Base-by-base conservation (phyloP, 2,797 vertebrate genomes). In the Gobio occitaniae region DNA sequence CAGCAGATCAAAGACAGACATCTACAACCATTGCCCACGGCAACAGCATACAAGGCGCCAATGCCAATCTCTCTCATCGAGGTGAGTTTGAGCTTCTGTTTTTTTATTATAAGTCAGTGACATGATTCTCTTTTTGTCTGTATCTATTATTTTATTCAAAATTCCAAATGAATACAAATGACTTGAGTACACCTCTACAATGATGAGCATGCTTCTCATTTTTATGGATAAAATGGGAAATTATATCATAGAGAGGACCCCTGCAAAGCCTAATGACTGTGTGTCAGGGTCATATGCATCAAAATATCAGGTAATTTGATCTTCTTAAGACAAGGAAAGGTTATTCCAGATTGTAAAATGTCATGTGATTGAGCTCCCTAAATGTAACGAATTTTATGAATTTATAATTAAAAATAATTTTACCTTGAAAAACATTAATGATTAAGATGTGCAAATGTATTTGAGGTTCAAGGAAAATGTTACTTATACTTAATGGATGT, bases 1-100 rank as follows among this genome's bases (percentile, higher is more conserved):
- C 82, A n/a, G 15, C 71, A 80, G 79, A 63, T 32, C 74, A 70
- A 76, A 86, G 41, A n/a, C 89, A 83, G 76, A 89, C 89, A 4
- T 86, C 90, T 82, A 90, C 86, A 0, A 91, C 89, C 5, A 86
- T 90, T 8, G 82, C 93, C 94, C 2, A 95, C 93, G 92, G 92
- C 87, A 94, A 61, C 17, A 70, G 71, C 29, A 16, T 94, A 68
- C 96, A 96, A 82, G 96, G 95, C 44, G 96, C 96, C 87, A 96
- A 97, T 87, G 96, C 91, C 91, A 99, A 97, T 91, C 95, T 98
- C 71, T 98, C 97, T 38, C 97, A 98, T 90, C 96, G 96, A 91
- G 97, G 98, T 99, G 95, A 97, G 96, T 86, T 17, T 32, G 7
- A 15, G 4, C 41, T 61, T 59, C 10, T 6, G 15, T 47, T 78